These are phyloP conservation scores for Ceriagrion tenellum DNA, from an alignment of 2,888 invertebrate genomes.

Conservation along the genomic window DNA sequence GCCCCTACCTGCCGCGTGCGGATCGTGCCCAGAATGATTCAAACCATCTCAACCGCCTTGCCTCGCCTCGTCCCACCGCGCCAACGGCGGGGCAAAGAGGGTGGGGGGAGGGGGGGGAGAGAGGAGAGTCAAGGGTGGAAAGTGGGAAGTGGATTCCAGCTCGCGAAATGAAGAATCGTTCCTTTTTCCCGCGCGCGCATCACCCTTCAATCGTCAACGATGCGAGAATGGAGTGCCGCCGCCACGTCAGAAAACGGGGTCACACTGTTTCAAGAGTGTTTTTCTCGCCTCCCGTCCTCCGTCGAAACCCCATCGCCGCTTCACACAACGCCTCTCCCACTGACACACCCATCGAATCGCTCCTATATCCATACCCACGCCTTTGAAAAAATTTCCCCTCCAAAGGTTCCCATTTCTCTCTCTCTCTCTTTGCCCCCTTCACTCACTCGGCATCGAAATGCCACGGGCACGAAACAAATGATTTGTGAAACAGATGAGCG, in stretches of 20 bases:
- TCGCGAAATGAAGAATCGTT: conserved; percentile 36
- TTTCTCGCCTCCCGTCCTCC: background rate
- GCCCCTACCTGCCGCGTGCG: background rate
- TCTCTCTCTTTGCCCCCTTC: background rate
- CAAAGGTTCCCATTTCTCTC: background rate
- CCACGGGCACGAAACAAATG: conserved; percentile 28
- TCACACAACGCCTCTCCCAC: background rate
- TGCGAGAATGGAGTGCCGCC: conserved; percentile 9
- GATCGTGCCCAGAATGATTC: background rate
- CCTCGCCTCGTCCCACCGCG: background rate
- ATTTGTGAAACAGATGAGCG: conserved; percentile 16
- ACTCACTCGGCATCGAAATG: conserved; percentile 35
- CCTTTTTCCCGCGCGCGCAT: background rate
- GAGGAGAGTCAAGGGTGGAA: too few relatives aligned
- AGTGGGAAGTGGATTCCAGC: conserved; percentile 32
- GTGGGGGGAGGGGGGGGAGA: too few relatives aligned
- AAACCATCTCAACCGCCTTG: background rate
- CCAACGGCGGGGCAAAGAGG: background rate
- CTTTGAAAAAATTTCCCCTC: too few relatives aligned
- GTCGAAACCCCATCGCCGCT: background rate
- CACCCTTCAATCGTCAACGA: conserved; percentile 39
- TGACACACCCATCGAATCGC: background rate
- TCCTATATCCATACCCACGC: background rate
- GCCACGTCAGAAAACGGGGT: conserved; percentile 5
- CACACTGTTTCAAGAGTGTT: conserved; percentile 24